Conservation (phyloP, 2,113 vertebrate genomes). For the Corvus moneduloides region DNA sequence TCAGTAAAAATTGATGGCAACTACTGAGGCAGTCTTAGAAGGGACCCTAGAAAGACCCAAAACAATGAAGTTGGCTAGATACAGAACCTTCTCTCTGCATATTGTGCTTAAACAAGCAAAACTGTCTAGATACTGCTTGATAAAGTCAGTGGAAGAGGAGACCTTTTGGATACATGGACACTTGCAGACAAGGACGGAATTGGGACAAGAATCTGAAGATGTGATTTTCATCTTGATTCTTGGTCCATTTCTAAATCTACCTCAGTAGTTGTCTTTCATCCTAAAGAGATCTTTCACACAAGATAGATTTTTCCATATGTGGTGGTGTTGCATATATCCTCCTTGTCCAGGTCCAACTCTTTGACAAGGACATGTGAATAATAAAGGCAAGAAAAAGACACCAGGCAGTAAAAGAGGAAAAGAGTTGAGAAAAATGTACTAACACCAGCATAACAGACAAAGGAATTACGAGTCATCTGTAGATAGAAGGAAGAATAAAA, state of each 20-base stretch:
- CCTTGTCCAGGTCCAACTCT: not conserved
- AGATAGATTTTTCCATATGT: not conserved
- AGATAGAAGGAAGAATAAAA: not conserved
- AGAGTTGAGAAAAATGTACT: not conserved
- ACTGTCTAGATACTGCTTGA: not conserved
- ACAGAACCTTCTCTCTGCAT: not conserved
- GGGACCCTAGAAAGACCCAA: not conserved
- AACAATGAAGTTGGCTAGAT: not conserved
- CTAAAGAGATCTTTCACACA: not conserved
- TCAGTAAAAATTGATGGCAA: not conserved
- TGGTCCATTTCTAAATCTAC: not conserved
- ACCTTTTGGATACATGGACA: not conserved
- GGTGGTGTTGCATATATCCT: not conserved
- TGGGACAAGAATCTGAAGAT: not conserved
- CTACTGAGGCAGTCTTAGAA: not conserved
- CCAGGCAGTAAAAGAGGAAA: not conserved
- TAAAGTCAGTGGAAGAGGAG: not conserved
- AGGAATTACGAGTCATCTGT: not conserved
- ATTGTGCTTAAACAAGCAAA: not conserved
- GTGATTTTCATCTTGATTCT: not conserved
- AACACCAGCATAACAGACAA: not conserved
- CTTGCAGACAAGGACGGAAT: not conserved
- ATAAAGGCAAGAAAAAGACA: not conserved
- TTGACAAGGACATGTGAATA: not conserved
- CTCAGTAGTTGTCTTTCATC: not conserved